These are phyloP conservation scores for Parapristionchus giblindavisi DNA, from an alignment of 2,888 invertebrate species.

Conservation along the genomic window DNA sequence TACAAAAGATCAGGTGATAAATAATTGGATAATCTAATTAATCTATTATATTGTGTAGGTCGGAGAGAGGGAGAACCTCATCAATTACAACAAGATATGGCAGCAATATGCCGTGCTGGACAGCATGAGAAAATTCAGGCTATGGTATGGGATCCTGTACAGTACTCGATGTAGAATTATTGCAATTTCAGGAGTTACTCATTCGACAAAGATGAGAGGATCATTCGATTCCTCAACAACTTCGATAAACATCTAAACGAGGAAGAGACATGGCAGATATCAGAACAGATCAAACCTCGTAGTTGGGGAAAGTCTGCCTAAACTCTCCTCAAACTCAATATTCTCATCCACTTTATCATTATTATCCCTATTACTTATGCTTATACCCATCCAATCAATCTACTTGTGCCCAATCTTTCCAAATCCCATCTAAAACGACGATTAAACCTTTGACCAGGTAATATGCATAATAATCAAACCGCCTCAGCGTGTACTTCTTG, in stretches of 20 bases:
- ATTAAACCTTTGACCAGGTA: too few relatives aligned
- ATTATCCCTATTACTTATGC: too few relatives aligned
- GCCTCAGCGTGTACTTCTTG: too few relatives aligned
- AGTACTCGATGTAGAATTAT: not conserved
- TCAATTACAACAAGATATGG: slow-evolving; percentile 97
- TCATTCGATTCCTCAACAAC: slow-evolving; percentile 93
- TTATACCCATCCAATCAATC: too few relatives aligned
- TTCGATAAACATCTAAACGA: slow-evolving; percentile 94
- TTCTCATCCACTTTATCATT: too few relatives aligned
- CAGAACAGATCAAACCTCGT: slow-evolving; percentile 91
- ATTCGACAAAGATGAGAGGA: slow-evolving; percentile 90
- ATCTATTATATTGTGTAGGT: slow-evolving; percentile 11
- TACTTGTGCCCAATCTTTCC: too few relatives aligned
- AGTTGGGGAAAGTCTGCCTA: slow-evolving; percentile 33
- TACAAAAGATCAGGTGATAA: slow-evolving; percentile 70
- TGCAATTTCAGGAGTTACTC: slow-evolving; percentile 81
- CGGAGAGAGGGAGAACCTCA: slow-evolving; percentile 78
- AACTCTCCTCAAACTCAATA: too few relatives aligned
- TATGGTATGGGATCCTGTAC: slow-evolving; percentile 81
- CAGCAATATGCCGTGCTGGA: slow-evolving; percentile 97
- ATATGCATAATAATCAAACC: too few relatives aligned
- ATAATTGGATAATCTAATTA: too few relatives aligned
- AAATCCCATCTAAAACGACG: too few relatives aligned
- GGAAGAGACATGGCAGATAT: slow-evolving; percentile 98
- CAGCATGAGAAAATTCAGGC: slow-evolving; percentile 96